These are phyloP conservation scores for Acanthurus lineatus DNA, from an alignment of 2,797 vertebrate species.

Conservation along the genomic window DNA sequence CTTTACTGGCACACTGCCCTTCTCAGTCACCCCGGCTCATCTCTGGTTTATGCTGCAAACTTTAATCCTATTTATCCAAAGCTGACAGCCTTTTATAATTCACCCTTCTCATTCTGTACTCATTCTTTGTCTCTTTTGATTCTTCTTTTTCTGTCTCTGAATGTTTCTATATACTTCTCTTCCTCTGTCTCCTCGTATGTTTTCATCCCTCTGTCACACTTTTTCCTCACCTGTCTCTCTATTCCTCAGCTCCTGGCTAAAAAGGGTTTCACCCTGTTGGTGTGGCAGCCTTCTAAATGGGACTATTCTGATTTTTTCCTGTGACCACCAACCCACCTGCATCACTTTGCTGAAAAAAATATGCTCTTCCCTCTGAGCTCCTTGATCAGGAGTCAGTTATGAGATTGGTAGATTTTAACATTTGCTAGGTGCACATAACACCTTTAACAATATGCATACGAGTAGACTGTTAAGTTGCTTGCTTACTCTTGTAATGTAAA, in stretches of 20 bases:
- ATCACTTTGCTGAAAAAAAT: slow-evolving; percentile 82
- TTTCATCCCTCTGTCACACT: slow-evolving; percentile 9
- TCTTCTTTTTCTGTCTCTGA: slow-evolving; percentile 28
- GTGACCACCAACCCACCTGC: slow-evolving; percentile 90
- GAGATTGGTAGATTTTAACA: neutral
- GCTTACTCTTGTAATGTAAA: neutral
- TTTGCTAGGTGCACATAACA: slow-evolving; percentile 1
- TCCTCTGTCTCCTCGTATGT: neutral
- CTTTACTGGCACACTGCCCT: slow-evolving; percentile 71
- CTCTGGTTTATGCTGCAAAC: slow-evolving; percentile 50
- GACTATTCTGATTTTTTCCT: slow-evolving; percentile 95
- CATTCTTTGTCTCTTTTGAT: slow-evolving; percentile 42
- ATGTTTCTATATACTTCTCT: slow-evolving; percentile 7
- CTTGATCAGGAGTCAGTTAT: slow-evolving; percentile 28
- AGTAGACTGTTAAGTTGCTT: neutral
- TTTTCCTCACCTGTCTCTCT: slow-evolving; percentile 9
- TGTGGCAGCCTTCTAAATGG: slow-evolving; percentile 92
- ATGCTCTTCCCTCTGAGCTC: too few species aligned
- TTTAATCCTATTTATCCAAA: slow-evolving; percentile 66
- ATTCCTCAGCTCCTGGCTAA: slow-evolving; percentile 87
- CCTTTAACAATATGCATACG: slow-evolving; percentile 8
- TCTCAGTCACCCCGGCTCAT: slow-evolving; percentile 66
- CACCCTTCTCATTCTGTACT: slow-evolving; percentile 14
- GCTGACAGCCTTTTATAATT: slow-evolving; percentile 60
- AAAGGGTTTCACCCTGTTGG: slow-evolving; percentile 91